Evolutionary conservation across 2,113 vertebrate genomes (phyloP), one percentile per base, ranked within the genome.

Genomic region (Phyllopteryx taeniolatus): DNA sequence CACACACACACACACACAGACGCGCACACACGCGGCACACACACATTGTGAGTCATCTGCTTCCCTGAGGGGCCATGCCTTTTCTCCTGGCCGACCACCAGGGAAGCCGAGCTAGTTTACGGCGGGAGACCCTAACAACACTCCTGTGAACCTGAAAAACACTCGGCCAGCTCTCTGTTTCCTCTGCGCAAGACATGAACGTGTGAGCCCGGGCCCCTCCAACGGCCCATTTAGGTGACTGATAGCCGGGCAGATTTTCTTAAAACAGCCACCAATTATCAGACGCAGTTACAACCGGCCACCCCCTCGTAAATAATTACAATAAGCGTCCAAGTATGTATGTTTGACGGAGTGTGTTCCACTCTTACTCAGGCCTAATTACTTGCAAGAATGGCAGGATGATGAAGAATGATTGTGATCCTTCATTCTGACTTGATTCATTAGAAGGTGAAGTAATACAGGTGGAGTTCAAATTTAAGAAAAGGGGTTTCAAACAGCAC

Each of bases 261-360:
- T 84, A 85, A 86, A 92, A 86, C 75, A 80, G 82, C 85, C 79
- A 53, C 84, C 83, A 92, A 92, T 93, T 92, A 90, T 86, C 82
- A 86, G 72, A 66, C 51, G 85, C 84, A 91, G 90, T 93, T 91
- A 90, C 86, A 79, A 35, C 68, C 60, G 22, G 17, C 35, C n/a
- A 8, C 31, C 31, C 27, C 27, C 57, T 27, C 6, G 56, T 66
- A 72, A 76, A 78, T 76, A 87, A 89, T 89, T 90, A 87, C 82
- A 69, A 74, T 82, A 60, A 82, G 80, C 72, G 43, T 69, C n/a
- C 22, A 42, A 73, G 70, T 71, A 1, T 68, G 74, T 47, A 4
- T 44, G 77, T 75, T 76, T 74, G 80, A 79, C 42, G 42, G 72
- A 66, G 79, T 75, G 72, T 80, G 79, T 76, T 76, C 70, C 76